Conservation (phyloP, 2,113 vertebrate genomes). For the Charadrius vociferus region DNA sequence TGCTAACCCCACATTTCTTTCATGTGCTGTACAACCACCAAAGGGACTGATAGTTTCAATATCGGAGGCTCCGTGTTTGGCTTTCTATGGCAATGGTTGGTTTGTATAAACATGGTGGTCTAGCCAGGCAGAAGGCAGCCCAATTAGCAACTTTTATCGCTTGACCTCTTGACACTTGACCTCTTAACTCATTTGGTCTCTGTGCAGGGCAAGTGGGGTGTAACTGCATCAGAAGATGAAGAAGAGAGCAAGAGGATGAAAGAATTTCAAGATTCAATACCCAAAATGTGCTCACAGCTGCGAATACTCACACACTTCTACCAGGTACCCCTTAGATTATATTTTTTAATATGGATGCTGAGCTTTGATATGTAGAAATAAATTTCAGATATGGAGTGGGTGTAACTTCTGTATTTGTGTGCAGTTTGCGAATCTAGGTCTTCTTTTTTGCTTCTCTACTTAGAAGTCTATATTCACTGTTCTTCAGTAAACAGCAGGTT, state of each 20-base stretch:
- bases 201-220: slow-evolving; percentile 91
- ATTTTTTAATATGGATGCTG: background rate
- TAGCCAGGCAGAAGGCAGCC: background rate
- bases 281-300: slow-evolving; percentile 94
- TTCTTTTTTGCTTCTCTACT: background rate
- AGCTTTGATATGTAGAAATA: background rate
- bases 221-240: slow-evolving; percentile 87
- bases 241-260: slow-evolving; percentile 86
- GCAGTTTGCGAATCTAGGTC: background rate
- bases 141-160: fast-evolving
- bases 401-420: background rate
- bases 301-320: slow-evolving; percentile 94
- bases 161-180: background rate
- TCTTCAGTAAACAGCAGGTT: background rate
- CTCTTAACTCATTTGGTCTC: background rate
- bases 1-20: background rate
- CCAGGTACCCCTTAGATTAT: slow-evolving; percentile 81
- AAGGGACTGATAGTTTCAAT: background rate
- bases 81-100: background rate
- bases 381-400: background rate
- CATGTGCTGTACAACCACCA: background rate
- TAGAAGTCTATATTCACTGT: background rate
- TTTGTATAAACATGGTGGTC: background rate
- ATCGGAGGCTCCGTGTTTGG: background rate
- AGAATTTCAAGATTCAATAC: slow-evolving; percentile 90